Evolutionary conservation across 1,140 invertebrate species (phyloP), one percentile per base, ranked within the genome.

Genomic region (Drosophila fuyamai): DNA sequence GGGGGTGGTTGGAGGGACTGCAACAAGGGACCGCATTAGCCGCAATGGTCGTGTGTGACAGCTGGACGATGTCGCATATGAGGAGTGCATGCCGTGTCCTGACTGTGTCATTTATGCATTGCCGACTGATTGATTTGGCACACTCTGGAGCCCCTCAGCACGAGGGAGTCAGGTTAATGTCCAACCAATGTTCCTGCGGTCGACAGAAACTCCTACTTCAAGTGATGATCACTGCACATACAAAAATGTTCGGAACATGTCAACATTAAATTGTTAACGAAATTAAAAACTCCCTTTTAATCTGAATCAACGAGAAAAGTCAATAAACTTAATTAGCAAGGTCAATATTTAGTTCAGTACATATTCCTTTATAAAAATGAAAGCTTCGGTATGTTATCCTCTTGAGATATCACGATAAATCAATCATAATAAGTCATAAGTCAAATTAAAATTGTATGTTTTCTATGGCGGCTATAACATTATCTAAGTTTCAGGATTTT

Each of bases 71-170:
- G 67, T 67, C 63, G 47, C 36, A 58, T 38, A 57, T 51, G 53
- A 65, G 40, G 40, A 36, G 48, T 47, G 29, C 29, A 29, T 46
- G 50, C 41, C 32, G 40, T 41, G 47, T 18, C 18, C 76, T 67
- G 67, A 65, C 56, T 44, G 60, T 74, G 77, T 80, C 81, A 77
- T 76, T 67, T 73, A 74, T 79, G 66, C 81, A 66, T 65, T 76
- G 73, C 59, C 48, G 47, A 54, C 77, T 84, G 81, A 84, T 84
- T 84, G 81, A 84, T 84, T 61, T 80, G 76, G 40, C 81, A 79
- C 76, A 68, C 76, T 57, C 51, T 40, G 14, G 43, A 51, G 47
- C 32, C 46, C 60, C 50, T 14, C 51, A 18, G 16, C 43, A 44
- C 38, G 12, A 18, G 62, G 44, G 53, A 35, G 38, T 43, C 53